A percentile compares a stretch with the other conserved stretches of the same genome.
phyloP scores from a whole-genome alignment of 2,797 vertebrate genomes.

The Emys orbicularis region DNA sequence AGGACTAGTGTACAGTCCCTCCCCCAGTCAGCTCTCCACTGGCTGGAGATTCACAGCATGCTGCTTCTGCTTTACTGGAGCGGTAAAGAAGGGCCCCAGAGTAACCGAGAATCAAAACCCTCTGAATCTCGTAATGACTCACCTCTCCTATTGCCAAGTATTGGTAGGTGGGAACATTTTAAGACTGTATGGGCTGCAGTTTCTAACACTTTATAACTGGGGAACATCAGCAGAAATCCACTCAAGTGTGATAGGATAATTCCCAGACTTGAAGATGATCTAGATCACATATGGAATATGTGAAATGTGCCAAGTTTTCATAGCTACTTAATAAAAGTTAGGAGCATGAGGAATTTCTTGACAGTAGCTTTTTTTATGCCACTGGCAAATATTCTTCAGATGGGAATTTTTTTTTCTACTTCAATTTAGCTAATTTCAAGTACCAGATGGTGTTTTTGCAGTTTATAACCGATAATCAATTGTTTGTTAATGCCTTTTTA shows the following conservation, averaged over 20 bases:
- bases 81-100: no score
- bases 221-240: not conserved
- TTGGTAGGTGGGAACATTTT: not conserved
- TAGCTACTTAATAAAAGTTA: conserved; percentile 57
- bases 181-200: rapidly evolving
- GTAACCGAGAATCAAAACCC: no score
- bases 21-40: not conserved
- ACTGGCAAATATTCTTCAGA: conserved; percentile 32
- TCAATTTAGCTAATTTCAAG: conserved; percentile 57
- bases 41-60: not conserved
- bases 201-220: not conserved
- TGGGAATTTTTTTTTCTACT: conserved; percentile 36
- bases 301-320: conserved; percentile 52
- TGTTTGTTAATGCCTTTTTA: conserved; percentile 81
- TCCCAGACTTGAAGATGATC: not conserved
- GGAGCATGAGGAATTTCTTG: conserved; percentile 20
- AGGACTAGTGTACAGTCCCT: no score
- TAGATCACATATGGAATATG: conserved; percentile 50
- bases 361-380: not conserved
- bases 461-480: conserved; percentile 83
- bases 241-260: not conserved
- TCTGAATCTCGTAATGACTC: no score
- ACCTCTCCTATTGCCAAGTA: not conserved
- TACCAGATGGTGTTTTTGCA: conserved; percentile 83
- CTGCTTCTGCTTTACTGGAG: not conserved